A percentile compares a stretch with the other conserved stretches of the same genome.
Evolutionary conservation across 2,888 invertebrate genomes (phyloP).

Genomic region (Drosophila mercatorum): DNA sequence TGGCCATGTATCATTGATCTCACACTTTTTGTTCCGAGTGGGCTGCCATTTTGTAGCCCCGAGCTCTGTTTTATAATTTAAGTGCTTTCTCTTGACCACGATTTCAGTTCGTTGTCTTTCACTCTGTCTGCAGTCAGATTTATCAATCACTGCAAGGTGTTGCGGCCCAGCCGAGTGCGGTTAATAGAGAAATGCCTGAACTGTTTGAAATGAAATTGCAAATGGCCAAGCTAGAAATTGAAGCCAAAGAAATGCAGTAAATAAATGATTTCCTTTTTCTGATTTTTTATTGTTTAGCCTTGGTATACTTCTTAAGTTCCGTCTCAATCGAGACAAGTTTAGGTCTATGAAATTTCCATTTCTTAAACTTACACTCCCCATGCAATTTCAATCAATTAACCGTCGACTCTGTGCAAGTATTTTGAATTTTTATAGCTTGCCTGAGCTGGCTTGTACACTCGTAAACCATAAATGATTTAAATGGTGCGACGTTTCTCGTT

Average conservation of each 20-base stretch:
- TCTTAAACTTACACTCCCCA: not conserved
- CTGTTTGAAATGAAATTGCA: not conserved
- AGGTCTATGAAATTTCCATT: not conserved
- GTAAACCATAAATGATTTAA: constrained; percentile 64
- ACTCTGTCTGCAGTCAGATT: constrained; percentile 23
- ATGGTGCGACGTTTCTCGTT: constrained; percentile 52
- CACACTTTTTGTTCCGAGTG: constrained; percentile 14
- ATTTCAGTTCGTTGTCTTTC: constrained; percentile 21
- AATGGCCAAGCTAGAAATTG: not conserved
- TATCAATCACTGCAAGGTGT: constrained; percentile 26
- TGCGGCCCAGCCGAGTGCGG: constrained; percentile 1
- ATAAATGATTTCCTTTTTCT: not conserved
- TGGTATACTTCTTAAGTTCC: not conserved
- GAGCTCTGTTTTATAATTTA: constrained; percentile 43
- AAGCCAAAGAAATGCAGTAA: not conserved
- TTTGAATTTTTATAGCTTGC: not conserved
- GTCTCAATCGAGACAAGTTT: not conserved
- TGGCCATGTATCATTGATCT: constrained; percentile 49
- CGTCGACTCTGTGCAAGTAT: constrained; percentile 5
- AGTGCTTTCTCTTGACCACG: constrained; percentile 42
- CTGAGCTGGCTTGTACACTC: not conserved
- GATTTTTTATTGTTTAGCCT: not conserved
- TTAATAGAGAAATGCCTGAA: not conserved
- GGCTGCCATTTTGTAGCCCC: constrained; percentile 5
- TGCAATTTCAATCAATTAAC: constrained; percentile 35